Conservation (phyloP, 1,140 invertebrate species). For the Pseudomyrmex gracilis region DNA sequence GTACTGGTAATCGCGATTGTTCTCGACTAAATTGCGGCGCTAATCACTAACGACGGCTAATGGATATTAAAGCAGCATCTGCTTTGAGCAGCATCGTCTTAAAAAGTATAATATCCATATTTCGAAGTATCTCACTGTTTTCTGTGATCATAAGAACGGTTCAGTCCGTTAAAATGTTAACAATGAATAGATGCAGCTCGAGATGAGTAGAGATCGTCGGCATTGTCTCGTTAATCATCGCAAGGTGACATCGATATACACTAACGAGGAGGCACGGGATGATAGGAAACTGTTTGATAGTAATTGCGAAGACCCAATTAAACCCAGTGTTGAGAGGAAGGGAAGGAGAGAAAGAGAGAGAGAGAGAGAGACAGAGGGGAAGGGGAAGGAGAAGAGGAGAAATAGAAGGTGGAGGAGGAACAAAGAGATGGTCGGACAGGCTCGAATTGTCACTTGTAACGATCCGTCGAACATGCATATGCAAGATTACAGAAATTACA, state of each 20-base stretch:
- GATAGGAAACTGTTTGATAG: conserved; percentile 50
- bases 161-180: background rate
- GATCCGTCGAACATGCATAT: background rate
- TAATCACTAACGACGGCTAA: conserved; percentile 46
- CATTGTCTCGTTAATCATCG: conserved; percentile 71
- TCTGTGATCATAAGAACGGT: too few species aligned
- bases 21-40: conserved; percentile 56
- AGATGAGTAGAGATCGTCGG: conserved; percentile 49
- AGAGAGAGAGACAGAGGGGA: conserved; percentile 9
- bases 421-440: conserved; percentile 36
- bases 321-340: conserved; percentile 63
- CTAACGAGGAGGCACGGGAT: conserved; percentile 52
- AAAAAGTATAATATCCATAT: conserved; percentile 32
- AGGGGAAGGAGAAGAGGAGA: conserved; percentile 8
- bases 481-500: background rate
- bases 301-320: conserved; percentile 75
- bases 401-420: conserved; percentile 59
- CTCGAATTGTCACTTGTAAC: conserved; percentile 64
- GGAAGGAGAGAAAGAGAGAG: conserved; percentile 26
- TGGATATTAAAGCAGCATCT: conserved; percentile 35
- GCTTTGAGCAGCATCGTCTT: conserved; percentile 35
- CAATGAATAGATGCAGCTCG: conserved; percentile 61
- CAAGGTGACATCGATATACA: conserved; percentile 67
- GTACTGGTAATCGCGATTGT: conserved; percentile 46
- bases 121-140: too few species aligned